Evolutionary conservation across 1,140 invertebrate genomes (phyloP), one percentile per base, ranked within the genome.

Genomic region (Glossosoma conforme): DNA sequence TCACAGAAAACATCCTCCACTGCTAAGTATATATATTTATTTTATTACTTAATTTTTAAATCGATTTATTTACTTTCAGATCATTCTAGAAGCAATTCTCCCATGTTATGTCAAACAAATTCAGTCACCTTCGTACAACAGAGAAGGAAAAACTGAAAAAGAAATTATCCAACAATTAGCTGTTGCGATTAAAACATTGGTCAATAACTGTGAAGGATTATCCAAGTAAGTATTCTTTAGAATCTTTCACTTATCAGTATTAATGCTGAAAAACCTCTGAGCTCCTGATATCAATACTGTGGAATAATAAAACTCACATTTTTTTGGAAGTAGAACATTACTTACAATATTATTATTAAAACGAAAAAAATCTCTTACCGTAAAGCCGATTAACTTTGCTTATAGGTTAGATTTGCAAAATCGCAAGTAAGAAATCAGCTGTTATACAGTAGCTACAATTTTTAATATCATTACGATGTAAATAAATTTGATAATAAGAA

Each of bases 121-220:
- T 59, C 92, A 96, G 70, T 79, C 82, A 11, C 85, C 93, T 8
- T 87, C 86, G 10, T 91, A 89, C 50, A 89, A 91, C 45, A 87
- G 84, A 58, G 91, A 94, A 65, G 88, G 87, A 0, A 90, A 90
- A 71, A 86, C 86, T 0, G 91, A 95, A 71, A 85, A 92, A 53
- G 94, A 98, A 69, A 91, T 97, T n/a, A 89, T 96, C 56, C 82
- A 93, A 70, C 91, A 94, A 64, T 77, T 98, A 35, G 90, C 93
- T 0, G 85, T 97, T 13, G 90, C 94, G n/a, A 89, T 98, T 50
- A 91, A 91, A 65, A 97, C 96, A 33, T 78, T 99, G 25, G 86
- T 98, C 8, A 94, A 92, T 62, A 97, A 98, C 68, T 94, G 93
- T 63, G 96, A 99, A 74, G 87, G 89, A 37, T 74, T 98, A 14